Evolutionary conservation across 1,140 invertebrate species (phyloP).

Genomic region (Trissolcus basalis): DNA sequence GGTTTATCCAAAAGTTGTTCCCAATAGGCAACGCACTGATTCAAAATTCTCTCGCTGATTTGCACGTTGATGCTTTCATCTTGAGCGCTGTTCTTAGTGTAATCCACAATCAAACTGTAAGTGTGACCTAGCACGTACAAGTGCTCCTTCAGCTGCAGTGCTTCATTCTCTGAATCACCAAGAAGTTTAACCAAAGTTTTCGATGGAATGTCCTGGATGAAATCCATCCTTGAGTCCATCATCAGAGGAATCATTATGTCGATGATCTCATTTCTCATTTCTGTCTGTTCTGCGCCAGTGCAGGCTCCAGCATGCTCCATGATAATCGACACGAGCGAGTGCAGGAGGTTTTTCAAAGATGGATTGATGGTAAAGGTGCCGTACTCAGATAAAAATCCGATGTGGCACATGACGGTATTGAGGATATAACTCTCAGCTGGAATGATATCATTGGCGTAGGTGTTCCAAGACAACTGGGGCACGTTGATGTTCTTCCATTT

Average conservation of each 20-base stretch:
- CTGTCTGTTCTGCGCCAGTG: conserved; percentile 75
- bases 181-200: conserved; percentile 80
- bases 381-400: conserved; percentile 78
- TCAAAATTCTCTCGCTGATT: conserved; percentile 82
- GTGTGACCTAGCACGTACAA: conserved; percentile 81
- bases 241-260: conserved; percentile 84
- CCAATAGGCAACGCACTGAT: conserved; percentile 87
- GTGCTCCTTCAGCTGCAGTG: conserved; percentile 80
- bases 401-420: conserved; percentile 78
- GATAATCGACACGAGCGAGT: conserved; percentile 82
- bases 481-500: conserved; percentile 80
- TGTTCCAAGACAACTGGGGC: conserved; percentile 78
- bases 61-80: conserved; percentile 71
- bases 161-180: conserved; percentile 79
- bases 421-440: conserved; percentile 88
- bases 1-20: conserved; percentile 88
- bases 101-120: conserved; percentile 82
- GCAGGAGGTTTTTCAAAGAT: conserved; percentile 82
- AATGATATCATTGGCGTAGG: conserved; percentile 86
- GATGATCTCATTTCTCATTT: conserved; percentile 74
- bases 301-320: conserved; percentile 79
- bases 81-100: conserved; percentile 67
- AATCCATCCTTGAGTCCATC: conserved; percentile 85
- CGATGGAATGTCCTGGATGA: conserved; percentile 79
- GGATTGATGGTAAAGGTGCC: conserved; percentile 80